These are phyloP conservation scores for Coenonympha glycerion DNA, from an alignment of 2,888 invertebrate species.

Conservation along the genomic window DNA sequence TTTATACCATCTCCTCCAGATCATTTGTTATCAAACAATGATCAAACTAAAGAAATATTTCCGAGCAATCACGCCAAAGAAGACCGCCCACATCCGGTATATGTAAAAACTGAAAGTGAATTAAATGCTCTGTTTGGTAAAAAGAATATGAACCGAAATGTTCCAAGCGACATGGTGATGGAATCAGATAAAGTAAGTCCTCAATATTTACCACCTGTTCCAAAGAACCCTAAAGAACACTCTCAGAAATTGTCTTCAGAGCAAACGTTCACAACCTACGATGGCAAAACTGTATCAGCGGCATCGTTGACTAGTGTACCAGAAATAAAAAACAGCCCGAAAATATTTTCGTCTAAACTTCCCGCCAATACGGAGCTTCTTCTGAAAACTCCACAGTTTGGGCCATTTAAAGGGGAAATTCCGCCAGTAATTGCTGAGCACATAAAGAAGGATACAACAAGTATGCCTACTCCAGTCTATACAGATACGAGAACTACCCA, in stretches of 20 bases:
- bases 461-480: conserved; percentile 23
- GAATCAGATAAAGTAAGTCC: conserved; percentile 83
- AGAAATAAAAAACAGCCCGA: conserved; percentile 48
- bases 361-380: conserved; percentile 74
- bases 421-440: conserved; percentile 65
- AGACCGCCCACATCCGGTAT: conserved; percentile 69
- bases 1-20: conserved; percentile 87
- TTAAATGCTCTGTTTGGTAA: conserved; percentile 54
- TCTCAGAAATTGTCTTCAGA: conserved; percentile 56
- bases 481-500: conserved; percentile 47
- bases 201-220: conserved; percentile 83
- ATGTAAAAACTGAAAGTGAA: conserved; percentile 57
- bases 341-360: conserved; percentile 61
- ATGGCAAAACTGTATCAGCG: conserved; percentile 84
- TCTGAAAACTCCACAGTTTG: conserved; percentile 83
- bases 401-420: conserved; percentile 83
- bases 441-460: conserved; percentile 35
- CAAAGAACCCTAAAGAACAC: conserved; percentile 64
- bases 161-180: conserved; percentile 78
- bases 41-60: conserved; percentile 62
- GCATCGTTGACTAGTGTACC: conserved; percentile 76
- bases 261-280: conserved; percentile 81
- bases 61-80: conserved; percentile 65
- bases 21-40: conserved; percentile 60
- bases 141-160: conserved; percentile 61